phyloP scores from a whole-genome alignment of 2,888 invertebrate genomes.

The Muschampia plurimacula region DNA sequence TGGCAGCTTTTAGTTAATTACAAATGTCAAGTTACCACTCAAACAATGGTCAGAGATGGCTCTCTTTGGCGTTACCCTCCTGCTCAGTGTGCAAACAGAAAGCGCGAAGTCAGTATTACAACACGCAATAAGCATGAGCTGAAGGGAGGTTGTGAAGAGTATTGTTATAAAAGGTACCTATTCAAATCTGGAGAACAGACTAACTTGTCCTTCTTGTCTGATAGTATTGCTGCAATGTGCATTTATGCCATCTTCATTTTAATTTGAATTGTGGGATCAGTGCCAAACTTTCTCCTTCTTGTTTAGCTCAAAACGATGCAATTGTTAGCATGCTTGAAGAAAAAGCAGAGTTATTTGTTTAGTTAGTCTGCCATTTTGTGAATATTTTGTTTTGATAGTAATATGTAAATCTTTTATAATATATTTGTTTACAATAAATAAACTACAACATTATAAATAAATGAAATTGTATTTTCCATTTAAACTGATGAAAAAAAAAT shows the following conservation, averaged over 20 bases:
- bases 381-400: conserved; percentile 86
- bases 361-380: conserved; percentile 86
- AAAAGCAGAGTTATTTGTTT: conserved; percentile 83
- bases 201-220: conserved; percentile 74
- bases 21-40: conserved; percentile 81
- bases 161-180: conserved; percentile 85
- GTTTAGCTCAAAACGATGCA: conserved; percentile 85
- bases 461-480: conserved; percentile 86
- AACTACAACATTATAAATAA: conserved; percentile 86
- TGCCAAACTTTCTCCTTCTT: conserved; percentile 84
- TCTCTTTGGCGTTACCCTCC: conserved; percentile 78
- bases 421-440: conserved; percentile 86
- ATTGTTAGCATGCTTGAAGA: conserved; percentile 84
- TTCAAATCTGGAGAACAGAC: conserved; percentile 82
- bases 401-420: conserved; percentile 86
- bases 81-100: conserved; percentile 36
- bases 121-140: conserved; percentile 73
- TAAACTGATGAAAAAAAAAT: conserved; percentile 85
- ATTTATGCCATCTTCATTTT: conserved; percentile 81
- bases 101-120: conserved; percentile 72
- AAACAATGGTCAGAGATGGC: conserved; percentile 79
- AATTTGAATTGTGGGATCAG: conserved; percentile 83
- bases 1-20: conserved; percentile 81
- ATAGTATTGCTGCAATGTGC: conserved; percentile 82
- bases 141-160: conserved; percentile 83